Base-by-base conservation (phyloP, 2,797 vertebrate species). In the Cercopithecus hamlyni region DNA sequence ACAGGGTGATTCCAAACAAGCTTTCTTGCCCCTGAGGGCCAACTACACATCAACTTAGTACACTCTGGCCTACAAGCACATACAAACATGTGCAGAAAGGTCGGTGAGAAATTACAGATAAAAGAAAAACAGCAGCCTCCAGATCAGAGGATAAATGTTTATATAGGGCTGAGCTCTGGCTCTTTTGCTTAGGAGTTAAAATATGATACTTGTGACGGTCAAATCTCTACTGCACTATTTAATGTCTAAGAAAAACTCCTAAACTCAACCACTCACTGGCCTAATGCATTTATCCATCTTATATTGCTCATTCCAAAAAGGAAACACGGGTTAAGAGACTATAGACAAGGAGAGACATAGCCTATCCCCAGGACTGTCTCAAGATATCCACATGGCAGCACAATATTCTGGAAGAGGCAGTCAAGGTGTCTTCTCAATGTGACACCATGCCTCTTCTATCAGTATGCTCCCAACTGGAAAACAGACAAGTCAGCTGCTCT, bases 171-270 rank as follows among this genome's bases (percentile, higher is more conserved):
- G 8, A 41, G 30, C 26, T 90, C 48, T 45, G 92, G 52, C 43
- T 93, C 24, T 94, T 92, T 72, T 86, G 64, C 67, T 92, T 48
- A 70, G 80, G 45, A 26, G 61, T 93, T 94, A 95, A 96, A 95
- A 95, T 50, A 45, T 41, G n/a, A 61, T 36, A 41, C 30, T 50
- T 85, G 19, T 64, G 67, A 94, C 41, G 45, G 76, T 57, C 48
- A 88, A 75, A 76, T 57, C 52, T 92, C 64, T 12, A 82, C 11
- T 81, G 67, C 1, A 72, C 33, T 57, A 95, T 22, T 79, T 80
- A 88, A 73, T 4, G 3, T 77, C 41, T 95, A 79, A 83, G 82
- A 50, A 85, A 95, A 95, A 70, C 7, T 55, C 64, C 22, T 84
- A 67, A 58, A 52, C 19, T 67, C 8, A 7, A 87, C 45, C 58